Evolutionary conservation across 2,888 invertebrate species (phyloP).

Genomic region (Clanis bilineata): DNA sequence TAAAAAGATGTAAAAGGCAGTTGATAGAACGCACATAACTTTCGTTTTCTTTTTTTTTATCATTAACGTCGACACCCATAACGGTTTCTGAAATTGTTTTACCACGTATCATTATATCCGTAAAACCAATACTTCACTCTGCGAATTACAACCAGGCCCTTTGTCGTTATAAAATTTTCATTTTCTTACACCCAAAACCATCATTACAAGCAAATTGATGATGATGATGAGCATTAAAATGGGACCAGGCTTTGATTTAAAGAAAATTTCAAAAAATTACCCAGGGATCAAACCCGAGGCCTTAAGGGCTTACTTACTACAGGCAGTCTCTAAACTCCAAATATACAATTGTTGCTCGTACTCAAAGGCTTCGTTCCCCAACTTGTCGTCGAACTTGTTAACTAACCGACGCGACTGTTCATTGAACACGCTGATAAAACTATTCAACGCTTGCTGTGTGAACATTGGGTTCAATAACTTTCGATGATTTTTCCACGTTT

Average conservation of each 20-base stretch:
- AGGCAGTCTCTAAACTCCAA: slow-evolving; percentile 41
- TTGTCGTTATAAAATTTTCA: too few relatives aligned
- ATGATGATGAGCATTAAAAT: too few relatives aligned
- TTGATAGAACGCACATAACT: not conserved
- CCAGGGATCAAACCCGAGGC: slow-evolving; percentile 1
- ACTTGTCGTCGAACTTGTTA: slow-evolving; percentile 25
- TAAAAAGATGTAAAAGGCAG: not conserved
- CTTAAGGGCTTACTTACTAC: slow-evolving; percentile 40
- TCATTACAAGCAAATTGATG: too few relatives aligned
- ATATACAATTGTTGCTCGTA: slow-evolving; percentile 32
- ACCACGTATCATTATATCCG: slow-evolving; percentile 22
- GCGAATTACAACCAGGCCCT: too few relatives aligned
- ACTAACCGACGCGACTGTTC: slow-evolving; percentile 35
- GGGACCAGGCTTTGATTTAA: too few relatives aligned
- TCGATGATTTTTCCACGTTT: slow-evolving; percentile 44
- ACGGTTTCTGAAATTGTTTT: slow-evolving; percentile 28
- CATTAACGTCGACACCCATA: not conserved
- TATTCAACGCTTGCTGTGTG: slow-evolving; percentile 40
- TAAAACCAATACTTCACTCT: not conserved
- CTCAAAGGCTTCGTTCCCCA: slow-evolving; percentile 37
- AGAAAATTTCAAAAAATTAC: not conserved
- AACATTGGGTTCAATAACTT: slow-evolving; percentile 47
- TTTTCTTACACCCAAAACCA: too few relatives aligned
- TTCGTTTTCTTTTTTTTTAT: not conserved
- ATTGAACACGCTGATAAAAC: slow-evolving; percentile 45